Base-by-base conservation (phyloP, 2,113 vertebrate genomes). In the Spheniscus mendiculus region DNA sequence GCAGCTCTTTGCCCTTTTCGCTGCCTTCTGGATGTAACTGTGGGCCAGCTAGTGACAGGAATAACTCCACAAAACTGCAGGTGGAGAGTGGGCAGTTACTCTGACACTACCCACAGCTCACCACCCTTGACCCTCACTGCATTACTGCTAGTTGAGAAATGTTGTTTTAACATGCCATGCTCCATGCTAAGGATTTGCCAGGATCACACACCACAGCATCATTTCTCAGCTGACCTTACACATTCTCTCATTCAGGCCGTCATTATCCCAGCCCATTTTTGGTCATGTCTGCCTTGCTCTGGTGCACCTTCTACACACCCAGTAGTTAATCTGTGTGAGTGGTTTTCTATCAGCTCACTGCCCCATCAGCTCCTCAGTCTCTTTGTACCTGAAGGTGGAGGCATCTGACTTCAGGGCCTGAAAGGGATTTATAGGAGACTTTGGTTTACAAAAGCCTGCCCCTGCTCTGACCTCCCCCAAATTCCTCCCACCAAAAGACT, bases 401-500 rank as follows among this genome's bases (percentile, higher is more conserved):
- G 87, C 63, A 86, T 69, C 74, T 11, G 1, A 44, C 72, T 87
- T 29, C 47, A 59, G 40, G 44, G 59, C 34, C 78, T 74, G n/a
- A 62, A 78, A 83, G 49, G 77, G 32, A 92, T 87, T 94, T 90
- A 62, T 11, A 83, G 83, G 23, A 82, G 69, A 38, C 61, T 73
- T 42, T 3, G 69, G 53, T 93, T 96, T 87, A 94, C 83, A 96
- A 94, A 89, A 83, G 83, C 40, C 79, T 94, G 78, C 59, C 78
- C 91, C 70, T 87, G 67, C 86, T 77, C 58, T 97, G 93, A 92
- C 96, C 93, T 81, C 67, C 83, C 70, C 30, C 55, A 87, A 2
- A 56, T 94, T 74, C 59, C 95, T 94, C 73, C 78, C 53, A 72
- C 83, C 83, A 53, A 76, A 93, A 90, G 92, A 82, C 94, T 69